These are phyloP conservation scores for Melanitta fusca DNA, from an alignment of 2,797 vertebrate genomes.

Conservation along the genomic window DNA sequence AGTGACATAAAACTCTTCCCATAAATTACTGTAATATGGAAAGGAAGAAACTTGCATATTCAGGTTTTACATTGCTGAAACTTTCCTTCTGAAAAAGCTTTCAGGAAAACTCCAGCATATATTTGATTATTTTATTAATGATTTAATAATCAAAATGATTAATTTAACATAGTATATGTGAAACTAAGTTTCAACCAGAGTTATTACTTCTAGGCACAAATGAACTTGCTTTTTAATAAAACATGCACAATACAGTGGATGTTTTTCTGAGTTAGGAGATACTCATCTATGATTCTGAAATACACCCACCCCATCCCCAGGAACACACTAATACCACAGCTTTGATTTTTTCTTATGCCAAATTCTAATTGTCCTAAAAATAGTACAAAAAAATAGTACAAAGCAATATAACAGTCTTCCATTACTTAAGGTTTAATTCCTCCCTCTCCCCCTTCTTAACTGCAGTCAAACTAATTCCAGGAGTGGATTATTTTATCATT, in stretches of 20 bases:
- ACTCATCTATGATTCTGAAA: background rate
- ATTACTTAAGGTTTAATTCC: background rate
- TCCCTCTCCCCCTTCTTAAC: background rate
- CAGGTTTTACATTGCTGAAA: background rate
- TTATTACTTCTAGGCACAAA: background rate
- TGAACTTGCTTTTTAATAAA: background rate
- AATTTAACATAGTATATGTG: background rate
- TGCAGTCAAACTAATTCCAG: background rate
- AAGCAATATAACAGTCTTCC: background rate
- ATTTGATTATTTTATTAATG: background rate
- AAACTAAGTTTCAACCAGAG: background rate
- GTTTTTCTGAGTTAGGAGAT: background rate
- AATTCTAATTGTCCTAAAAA: background rate
- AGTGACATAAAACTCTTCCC: background rate
- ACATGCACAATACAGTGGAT: background rate
- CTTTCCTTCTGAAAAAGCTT: background rate
- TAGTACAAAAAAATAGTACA: background rate
- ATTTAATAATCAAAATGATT: background rate
- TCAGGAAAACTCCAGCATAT: background rate
- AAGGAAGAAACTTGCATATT: background rate
- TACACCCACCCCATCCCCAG: background rate
- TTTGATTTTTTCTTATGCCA: background rate
- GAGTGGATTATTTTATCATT: slow-evolving; percentile 14
- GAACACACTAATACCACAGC: background rate
- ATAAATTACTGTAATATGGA: background rate